Conservation (phyloP, 2,888 invertebrate species). For the Alentia gelatinosa region DNA sequence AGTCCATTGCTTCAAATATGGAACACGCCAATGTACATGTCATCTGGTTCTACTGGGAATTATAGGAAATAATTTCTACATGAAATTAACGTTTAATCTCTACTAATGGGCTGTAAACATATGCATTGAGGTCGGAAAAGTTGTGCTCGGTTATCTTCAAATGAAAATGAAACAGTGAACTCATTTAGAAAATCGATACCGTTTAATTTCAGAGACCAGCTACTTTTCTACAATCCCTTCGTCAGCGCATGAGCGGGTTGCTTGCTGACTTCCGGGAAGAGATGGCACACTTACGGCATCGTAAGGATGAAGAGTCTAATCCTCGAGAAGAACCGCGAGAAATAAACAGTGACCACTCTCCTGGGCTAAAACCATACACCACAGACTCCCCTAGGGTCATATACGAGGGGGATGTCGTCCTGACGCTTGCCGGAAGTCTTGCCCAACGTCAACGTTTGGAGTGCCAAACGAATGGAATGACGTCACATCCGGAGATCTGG, state of each 20-base stretch:
- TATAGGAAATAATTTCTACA: too few species aligned
- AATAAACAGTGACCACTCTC: neutral
- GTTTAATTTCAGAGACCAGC: neutral
- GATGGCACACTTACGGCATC: too few species aligned
- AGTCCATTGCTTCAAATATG: too few species aligned
- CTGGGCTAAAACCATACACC: too few species aligned
- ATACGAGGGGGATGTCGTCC: neutral
- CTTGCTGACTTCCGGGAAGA: neutral
- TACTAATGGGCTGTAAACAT: too few species aligned
- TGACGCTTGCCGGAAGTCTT: conserved; percentile 1
- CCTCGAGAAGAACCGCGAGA: neutral
- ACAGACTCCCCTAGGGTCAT: neutral
- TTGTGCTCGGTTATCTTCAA: too few species aligned
- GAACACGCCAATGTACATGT: too few species aligned
- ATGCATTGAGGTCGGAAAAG: too few species aligned
- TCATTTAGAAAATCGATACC: too few species aligned
- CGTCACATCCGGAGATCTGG: neutral
- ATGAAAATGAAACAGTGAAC: too few species aligned
- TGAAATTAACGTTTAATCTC: too few species aligned
- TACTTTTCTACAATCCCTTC: neutral
- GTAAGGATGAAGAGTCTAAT: neutral
- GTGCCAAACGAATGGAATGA: neutral
- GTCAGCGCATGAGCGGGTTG: neutral
- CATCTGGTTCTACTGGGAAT: too few species aligned
- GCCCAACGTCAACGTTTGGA: neutral